A percentile compares a stretch with the other conserved stretches of the same genome.
These are phyloP conservation scores for Halichoeres trimaculatus DNA, from an alignment of 2,113 vertebrate genomes.

Conservation along the genomic window DNA sequence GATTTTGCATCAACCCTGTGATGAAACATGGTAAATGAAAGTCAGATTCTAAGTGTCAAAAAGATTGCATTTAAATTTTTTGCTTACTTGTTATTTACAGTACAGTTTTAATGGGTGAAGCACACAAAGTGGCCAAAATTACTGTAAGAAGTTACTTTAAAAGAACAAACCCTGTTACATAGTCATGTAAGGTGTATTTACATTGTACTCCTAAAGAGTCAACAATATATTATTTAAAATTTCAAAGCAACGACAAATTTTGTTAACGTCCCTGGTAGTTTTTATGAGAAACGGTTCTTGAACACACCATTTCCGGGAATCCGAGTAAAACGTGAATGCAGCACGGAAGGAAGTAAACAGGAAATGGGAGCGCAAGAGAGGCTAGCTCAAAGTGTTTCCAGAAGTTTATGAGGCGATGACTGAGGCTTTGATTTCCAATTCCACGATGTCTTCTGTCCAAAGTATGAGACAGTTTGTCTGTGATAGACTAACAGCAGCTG, in stretches of 20 bases:
- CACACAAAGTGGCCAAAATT: too few species aligned
- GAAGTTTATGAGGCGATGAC: not conserved
- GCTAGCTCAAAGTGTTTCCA: not conserved
- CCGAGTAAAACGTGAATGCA: not conserved
- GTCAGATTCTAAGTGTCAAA: not conserved
- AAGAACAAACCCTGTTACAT: too few species aligned
- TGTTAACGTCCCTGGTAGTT: too few species aligned
- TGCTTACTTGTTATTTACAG: not conserved
- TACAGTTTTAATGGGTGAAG: too few species aligned
- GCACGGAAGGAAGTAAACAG: constrained; percentile 32
- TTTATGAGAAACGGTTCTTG: too few species aligned
- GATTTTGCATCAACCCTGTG: too few species aligned
- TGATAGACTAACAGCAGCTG: constrained; percentile 59
- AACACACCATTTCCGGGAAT: not conserved
- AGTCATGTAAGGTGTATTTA: too few species aligned
- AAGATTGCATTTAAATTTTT: not conserved
- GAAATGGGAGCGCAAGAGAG: not conserved
- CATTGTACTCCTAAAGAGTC: too few species aligned
- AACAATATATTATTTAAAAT: too few species aligned
- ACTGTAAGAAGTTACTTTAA: too few species aligned
- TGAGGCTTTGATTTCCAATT: not conserved
- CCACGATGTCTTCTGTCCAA: constrained; percentile 49
- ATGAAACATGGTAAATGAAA: too few species aligned
- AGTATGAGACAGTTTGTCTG: constrained; percentile 66
- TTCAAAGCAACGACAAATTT: too few species aligned